Conservation (phyloP, 2,888 invertebrate species). For the Zygaena filipendulae region DNA sequence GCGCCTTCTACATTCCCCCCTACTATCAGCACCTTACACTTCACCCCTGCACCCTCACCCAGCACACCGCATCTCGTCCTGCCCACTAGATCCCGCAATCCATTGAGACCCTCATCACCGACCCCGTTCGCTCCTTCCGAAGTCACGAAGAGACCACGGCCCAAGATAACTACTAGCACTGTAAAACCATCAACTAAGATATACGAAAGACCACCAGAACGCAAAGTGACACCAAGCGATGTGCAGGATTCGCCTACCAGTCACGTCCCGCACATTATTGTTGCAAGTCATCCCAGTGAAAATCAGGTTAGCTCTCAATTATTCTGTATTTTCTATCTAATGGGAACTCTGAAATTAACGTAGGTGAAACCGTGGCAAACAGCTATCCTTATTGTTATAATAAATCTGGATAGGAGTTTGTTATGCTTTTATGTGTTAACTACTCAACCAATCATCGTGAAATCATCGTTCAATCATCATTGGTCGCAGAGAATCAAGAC, state of each 20-base stretch:
- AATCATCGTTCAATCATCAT: too few species aligned
- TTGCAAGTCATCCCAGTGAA: slow-evolving; percentile 80
- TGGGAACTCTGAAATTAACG: too few species aligned
- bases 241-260: slow-evolving; percentile 50
- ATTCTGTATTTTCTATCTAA: too few species aligned
- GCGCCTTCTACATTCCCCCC: slow-evolving; percentile 17
- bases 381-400: too few species aligned
- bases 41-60: slow-evolving; percentile 13
- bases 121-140: slow-evolving; percentile 23
- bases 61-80: slow-evolving; percentile 26
- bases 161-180: slow-evolving; percentile 42
- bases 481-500: not conserved
- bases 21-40: slow-evolving; percentile 8
- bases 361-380: too few species aligned
- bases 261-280: slow-evolving; percentile 67
- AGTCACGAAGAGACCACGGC: slow-evolving; percentile 35
- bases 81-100: slow-evolving; percentile 27
- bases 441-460: too few species aligned
- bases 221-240: slow-evolving; percentile 39
- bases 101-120: slow-evolving; percentile 24
- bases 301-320: slow-evolving; percentile 74
- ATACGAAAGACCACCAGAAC: slow-evolving; percentile 45
- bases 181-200: slow-evolving; percentile 44
- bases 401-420: too few species aligned
- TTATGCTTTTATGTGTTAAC: too few species aligned